Conservation (phyloP, 1,140 invertebrate species). For the Orius laevigatus region DNA sequence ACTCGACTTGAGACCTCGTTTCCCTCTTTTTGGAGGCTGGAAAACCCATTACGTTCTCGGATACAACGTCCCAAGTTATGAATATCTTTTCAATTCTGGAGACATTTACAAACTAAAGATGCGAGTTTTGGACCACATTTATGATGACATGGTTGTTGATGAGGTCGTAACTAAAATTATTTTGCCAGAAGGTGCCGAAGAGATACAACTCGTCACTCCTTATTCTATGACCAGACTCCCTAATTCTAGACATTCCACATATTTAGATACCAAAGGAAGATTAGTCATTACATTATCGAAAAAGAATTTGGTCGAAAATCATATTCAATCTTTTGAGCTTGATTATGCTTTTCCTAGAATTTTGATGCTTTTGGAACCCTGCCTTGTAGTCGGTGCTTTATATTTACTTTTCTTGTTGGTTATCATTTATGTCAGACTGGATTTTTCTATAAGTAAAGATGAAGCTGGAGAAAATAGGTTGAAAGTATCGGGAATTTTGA, state of each 20-base stretch:
- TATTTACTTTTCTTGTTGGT: constrained; percentile 81
- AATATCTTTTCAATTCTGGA: constrained; percentile 76
- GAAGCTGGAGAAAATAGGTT: constrained; percentile 40
- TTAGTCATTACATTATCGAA: constrained; percentile 76
- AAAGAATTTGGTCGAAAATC: constrained; percentile 84
- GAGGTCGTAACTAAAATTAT: constrained; percentile 81
- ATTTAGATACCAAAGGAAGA: constrained; percentile 86
- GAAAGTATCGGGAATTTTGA: constrained; percentile 34
- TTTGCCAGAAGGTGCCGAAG: constrained; percentile 78
- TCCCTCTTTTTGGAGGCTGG: constrained; percentile 98
- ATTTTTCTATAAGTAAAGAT: constrained; percentile 68
- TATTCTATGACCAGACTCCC: constrained; percentile 58
- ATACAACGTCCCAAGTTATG: constrained; percentile 94
- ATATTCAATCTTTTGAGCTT: constrained; percentile 66
- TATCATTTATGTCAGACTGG: constrained; percentile 86
- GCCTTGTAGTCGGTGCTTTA: constrained; percentile 74
- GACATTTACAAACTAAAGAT: constrained; percentile 75
- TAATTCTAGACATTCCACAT: constrained; percentile 76
- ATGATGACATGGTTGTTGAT: constrained; percentile 91
- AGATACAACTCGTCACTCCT: constrained; percentile 67
- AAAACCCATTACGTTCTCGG: constrained; percentile 92
- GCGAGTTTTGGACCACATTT: constrained; percentile 87
- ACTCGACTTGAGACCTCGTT: constrained; percentile 83
- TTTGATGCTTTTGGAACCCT: constrained; percentile 79
- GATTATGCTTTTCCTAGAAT: constrained; percentile 76